Percentiles rank a stretch among this genome's conserved stretches.
These are phyloP conservation scores for Habrosyne pyritoides DNA, from an alignment of 2,888 invertebrate genomes.

Conservation along the genomic window DNA sequence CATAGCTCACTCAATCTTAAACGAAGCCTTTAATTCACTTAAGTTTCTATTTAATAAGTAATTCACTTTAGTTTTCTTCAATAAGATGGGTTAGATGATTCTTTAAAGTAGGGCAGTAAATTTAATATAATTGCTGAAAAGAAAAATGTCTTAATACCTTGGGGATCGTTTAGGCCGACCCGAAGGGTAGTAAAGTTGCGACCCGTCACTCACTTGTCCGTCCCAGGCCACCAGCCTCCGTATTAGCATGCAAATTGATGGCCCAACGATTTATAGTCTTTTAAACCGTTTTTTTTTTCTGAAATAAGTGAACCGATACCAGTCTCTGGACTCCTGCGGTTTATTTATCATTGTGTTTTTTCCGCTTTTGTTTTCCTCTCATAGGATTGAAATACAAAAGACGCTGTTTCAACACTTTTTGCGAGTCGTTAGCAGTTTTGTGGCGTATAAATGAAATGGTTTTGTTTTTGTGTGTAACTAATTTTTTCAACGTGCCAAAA, in stretches of 20 bases:
- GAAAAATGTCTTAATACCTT: slow-evolving; percentile 68
- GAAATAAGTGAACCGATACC: slow-evolving; percentile 15
- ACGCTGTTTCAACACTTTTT: not conserved
- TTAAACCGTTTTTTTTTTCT: slow-evolving; percentile 31
- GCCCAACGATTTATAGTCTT: slow-evolving; percentile 52
- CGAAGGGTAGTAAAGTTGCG: slow-evolving; percentile 50
- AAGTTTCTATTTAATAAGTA: too few relatives aligned
- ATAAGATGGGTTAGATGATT: slow-evolving; percentile 44
- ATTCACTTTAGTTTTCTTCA: slow-evolving; percentile 47
- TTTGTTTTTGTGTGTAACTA: not conserved
- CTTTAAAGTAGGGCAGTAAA: slow-evolving; percentile 51
- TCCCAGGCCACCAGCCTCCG: slow-evolving; percentile 42
- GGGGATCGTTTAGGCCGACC: slow-evolving; percentile 56
- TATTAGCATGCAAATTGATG: slow-evolving; percentile 78
- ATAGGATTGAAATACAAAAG: not conserved
- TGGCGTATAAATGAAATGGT: not conserved
- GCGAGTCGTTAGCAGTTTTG: not conserved
- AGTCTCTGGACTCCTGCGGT: slow-evolving; percentile 7
- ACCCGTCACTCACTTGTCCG: slow-evolving; percentile 74
- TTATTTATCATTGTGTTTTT: slow-evolving; percentile 10
- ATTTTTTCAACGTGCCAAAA: not conserved
- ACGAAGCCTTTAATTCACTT: not conserved
- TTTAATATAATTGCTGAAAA: slow-evolving; percentile 67
- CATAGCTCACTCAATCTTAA: too few relatives aligned
- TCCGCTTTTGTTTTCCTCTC: not conserved